A percentile compares a stretch with the other conserved stretches of the same genome.
Evolutionary conservation across 37 sponge, comb jelly and placozoan genomes (phyloP).

Genomic region (Oscarella lobularis): DNA sequence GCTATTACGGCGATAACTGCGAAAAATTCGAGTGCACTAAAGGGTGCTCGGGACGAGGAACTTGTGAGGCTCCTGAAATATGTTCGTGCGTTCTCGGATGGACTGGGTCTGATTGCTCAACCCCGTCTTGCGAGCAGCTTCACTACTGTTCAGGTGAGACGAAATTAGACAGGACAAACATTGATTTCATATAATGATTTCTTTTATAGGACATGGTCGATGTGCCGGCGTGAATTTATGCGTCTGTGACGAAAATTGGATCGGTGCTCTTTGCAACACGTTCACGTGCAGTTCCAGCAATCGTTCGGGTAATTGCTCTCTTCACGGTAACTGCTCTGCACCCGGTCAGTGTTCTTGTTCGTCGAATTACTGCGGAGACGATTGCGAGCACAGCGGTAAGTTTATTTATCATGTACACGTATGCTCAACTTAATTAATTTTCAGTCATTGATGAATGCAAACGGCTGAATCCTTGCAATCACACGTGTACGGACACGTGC

Average conservation of each 20-base stretch:
- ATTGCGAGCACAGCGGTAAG: not conserved
- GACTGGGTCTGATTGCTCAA: conserved; percentile 1
- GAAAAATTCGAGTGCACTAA: not conserved
- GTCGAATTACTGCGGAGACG: not conserved
- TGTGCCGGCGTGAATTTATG: not conserved
- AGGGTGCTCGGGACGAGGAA: not conserved
- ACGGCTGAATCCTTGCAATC: not conserved
- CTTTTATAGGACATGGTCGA: not conserved
- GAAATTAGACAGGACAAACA: not conserved
- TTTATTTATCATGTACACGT: not conserved
- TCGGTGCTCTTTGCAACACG: not conserved
- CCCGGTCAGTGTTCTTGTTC: not conserved
- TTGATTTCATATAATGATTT: not conserved
- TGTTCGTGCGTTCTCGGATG: not conserved
- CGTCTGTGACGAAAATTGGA: not conserved
- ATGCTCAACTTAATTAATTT: not conserved
- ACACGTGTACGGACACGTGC: not conserved
- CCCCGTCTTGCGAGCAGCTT: not conserved
- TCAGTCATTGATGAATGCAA: not conserved
- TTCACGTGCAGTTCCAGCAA: not conserved
- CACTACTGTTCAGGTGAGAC: conserved; percentile 1
- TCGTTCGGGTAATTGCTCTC: not conserved
- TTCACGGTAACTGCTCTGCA: not conserved
- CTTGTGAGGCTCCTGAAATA: not conserved
- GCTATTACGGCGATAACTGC: not conserved